Conservation (phyloP, 30 jellyfish, hydroid and myxozoan genomes). For the Sanderia malayensis region DNA sequence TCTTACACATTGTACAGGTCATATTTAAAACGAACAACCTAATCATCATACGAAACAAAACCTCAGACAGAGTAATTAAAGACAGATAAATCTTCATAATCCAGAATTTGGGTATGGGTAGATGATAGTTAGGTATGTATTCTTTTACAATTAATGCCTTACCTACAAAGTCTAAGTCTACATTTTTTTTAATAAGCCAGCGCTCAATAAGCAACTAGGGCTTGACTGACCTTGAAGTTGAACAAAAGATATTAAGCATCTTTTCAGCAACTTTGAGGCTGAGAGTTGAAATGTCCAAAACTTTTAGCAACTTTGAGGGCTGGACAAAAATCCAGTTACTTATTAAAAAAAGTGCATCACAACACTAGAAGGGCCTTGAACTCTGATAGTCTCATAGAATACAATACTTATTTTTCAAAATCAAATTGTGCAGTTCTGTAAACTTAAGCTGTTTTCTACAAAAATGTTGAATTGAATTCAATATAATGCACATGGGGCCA, state of each 20-base stretch:
- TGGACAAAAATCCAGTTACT: neutral
- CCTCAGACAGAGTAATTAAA: neutral
- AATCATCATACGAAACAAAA: neutral
- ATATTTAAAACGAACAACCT: neutral
- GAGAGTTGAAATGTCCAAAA: neutral
- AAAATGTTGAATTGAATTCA: neutral
- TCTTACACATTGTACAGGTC: neutral
- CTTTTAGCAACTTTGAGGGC: neutral
- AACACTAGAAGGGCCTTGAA: neutral
- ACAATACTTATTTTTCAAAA: neutral
- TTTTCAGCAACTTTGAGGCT: constrained; percentile 1
- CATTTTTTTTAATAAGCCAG: neutral
- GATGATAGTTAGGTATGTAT: too few species aligned
- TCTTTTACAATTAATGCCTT: too few species aligned
- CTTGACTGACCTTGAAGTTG: constrained; percentile 1
- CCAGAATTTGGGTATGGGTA: too few species aligned
- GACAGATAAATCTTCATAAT: too few species aligned
- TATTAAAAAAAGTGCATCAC: neutral
- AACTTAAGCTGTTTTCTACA: neutral
- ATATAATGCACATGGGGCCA: neutral
- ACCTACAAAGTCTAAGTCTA: neutral
- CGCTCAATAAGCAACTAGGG: constrained; percentile 1
- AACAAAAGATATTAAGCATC: neutral
- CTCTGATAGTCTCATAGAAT: neutral
- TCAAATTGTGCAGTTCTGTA: neutral